Base-by-base conservation (phyloP, 2,888 invertebrate species). In the Alviniconcha strummeri region DNA sequence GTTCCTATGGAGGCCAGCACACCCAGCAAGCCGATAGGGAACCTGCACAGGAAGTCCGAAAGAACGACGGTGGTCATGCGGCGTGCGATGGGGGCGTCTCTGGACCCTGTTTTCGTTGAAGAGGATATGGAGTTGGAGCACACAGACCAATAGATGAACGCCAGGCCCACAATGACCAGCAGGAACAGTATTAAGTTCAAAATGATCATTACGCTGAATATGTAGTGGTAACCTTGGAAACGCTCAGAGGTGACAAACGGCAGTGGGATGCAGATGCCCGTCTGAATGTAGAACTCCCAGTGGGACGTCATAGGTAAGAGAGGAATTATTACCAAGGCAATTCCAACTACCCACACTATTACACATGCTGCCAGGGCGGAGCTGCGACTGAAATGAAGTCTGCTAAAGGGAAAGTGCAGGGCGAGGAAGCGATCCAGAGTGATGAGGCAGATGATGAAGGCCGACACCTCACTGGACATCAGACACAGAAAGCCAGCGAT, bases 381-480 rank as follows among this genome's bases (percentile, higher is more conserved):
- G 36, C 86, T 86, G 8, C 86, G 76, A 8, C 88, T 89, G 67
- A 93, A 89, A 11, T 84, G 84, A 17, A 86, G 60, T 36, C 82
- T 81, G 56, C 85, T 94, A 78, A 96, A 92, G 17, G 96, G 95
- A 86, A 95, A 94, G n/a, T 95, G 95, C 67, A 96, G 95, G 0
- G 95, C 95, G 86, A 95, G 94, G 88, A 95, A 94, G 15, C 96
- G 94, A 91, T 96, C 96, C 93, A 95, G 94, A 1, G 96, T 96
- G 83, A 96, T 95, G 85, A 96, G 88, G 0, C 95, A 94, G 15
- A 96, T 93, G 80, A 95, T 94, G 85, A 95, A 91, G 3, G 95
- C 95, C 0, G 96, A 96, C 4, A 95, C 95, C 90, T 96, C 95
- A 84, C 95, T 95, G 84, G 95, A 95, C 54, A 90, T 13, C 5